Percentiles rank a stretch among this genome's conserved stretches.
phyloP scores from a whole-genome alignment of 2,113 vertebrate genomes.

The Mastomys coucha region DNA sequence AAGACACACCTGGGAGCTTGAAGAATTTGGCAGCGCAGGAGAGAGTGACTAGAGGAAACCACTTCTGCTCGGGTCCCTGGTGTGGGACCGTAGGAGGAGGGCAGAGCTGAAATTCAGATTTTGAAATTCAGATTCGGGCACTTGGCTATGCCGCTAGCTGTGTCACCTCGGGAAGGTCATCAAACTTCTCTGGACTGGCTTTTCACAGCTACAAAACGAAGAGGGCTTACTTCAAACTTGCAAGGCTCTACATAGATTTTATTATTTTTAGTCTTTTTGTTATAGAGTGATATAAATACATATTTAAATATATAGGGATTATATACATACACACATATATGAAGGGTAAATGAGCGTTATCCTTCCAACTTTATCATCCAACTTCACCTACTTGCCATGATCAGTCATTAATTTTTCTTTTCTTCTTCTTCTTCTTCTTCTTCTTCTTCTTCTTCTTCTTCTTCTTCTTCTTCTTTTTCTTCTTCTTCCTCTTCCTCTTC shows the following conservation, averaged over 20 bases:
- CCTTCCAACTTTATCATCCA: neutral
- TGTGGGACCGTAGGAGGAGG: neutral
- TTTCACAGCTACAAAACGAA: constrained; percentile 17
- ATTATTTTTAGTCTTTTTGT: constrained; percentile 19
- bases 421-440: no score
- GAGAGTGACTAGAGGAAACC: neutral
- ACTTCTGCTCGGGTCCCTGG: neutral
- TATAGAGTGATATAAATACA: constrained; percentile 6
- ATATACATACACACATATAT: neutral
- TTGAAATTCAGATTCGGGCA: neutral
- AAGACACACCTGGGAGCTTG: neutral
- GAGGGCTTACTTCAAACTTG: neutral
- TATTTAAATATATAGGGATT: neutral
- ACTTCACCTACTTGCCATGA: neutral
- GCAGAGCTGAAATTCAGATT: neutral
- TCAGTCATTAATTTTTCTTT: neutral
- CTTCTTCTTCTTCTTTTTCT: no score
- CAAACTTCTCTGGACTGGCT: constrained; percentile 42
- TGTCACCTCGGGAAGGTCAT: constrained; percentile 13
- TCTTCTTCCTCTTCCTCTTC: no score
- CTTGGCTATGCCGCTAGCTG: neutral
- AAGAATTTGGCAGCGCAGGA: neutral
- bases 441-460: no score
- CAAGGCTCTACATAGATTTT: neutral
- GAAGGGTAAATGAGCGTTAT: neutral